Conservation (phyloP, 2,797 vertebrate genomes). For the Coendou prehensilis region DNA sequence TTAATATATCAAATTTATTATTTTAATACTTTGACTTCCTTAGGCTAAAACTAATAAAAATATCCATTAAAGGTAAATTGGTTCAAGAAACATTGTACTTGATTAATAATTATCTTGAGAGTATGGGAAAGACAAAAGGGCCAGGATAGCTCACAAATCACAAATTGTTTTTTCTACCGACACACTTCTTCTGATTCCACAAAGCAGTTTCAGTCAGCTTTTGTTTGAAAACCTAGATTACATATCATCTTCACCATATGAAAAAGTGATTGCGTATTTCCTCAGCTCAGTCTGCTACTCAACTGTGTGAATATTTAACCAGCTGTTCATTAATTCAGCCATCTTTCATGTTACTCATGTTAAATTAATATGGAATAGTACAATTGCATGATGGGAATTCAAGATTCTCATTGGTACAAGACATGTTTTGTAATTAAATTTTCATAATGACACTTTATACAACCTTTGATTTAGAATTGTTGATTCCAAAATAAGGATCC, state of each 20-base stretch:
- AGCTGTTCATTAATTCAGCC: conserved; percentile 40
- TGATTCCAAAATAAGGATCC: conserved; percentile 2
- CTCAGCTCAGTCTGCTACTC: neutral
- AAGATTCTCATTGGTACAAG: neutral
- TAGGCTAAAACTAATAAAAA: conserved; percentile 12
- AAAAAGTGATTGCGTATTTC: conserved; percentile 46
- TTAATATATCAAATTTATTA: neutral
- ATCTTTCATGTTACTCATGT: conserved; percentile 22
- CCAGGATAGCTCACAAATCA: neutral
- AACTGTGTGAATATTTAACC: conserved; percentile 50
- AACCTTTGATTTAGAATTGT: neutral
- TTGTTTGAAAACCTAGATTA: conserved; percentile 28
- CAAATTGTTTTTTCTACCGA: neutral
- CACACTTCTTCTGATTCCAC: conserved; percentile 39
- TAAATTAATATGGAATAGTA: neutral
- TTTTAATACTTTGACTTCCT: neutral
- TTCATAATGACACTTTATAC: conserved; percentile 1
- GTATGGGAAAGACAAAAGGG: neutral
- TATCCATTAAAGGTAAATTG: neutral
- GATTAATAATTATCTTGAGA: conserved; percentile 45
- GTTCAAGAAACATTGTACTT: neutral
- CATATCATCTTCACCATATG: conserved; percentile 31
- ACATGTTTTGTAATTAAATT: conserved; percentile 14
- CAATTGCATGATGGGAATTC: neutral
- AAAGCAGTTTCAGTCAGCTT: conserved; percentile 32